phyloP scores from a whole-genome alignment of 2,888 invertebrate genomes.

The Norana najaformis region DNA sequence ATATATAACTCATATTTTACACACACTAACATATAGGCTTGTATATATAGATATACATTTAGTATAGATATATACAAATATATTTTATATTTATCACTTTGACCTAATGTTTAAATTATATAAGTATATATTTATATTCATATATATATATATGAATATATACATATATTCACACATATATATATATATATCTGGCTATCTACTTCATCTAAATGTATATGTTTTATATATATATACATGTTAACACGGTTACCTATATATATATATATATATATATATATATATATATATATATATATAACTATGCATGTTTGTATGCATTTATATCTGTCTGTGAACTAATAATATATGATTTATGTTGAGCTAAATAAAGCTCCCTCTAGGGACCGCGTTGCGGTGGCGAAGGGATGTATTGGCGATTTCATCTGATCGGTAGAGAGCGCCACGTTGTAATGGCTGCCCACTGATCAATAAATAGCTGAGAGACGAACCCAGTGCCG shows the following conservation, averaged over 20 bases:
- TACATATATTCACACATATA: neutral
- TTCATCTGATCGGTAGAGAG: neutral
- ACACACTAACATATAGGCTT: too few relatives aligned
- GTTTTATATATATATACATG: too few relatives aligned
- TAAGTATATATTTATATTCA: too few relatives aligned
- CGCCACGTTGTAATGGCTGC: neutral
- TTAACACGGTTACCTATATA: too few relatives aligned
- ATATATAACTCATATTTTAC: too few relatives aligned
- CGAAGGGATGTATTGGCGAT: neutral
- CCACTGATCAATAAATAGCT: constrained; percentile 1
- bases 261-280: neutral
- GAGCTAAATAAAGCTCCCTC: neutral
- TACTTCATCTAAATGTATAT: too few relatives aligned
- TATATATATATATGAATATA: too few relatives aligned
- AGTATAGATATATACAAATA: too few relatives aligned
- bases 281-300: too few relatives aligned
- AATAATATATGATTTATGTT: neutral
- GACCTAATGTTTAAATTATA: too few relatives aligned
- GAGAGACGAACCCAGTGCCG: neutral
- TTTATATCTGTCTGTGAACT: neutral
- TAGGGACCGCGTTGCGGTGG: neutral
- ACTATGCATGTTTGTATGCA: neutral
- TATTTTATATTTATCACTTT: too few relatives aligned
- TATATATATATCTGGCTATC: neutral
- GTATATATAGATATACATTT: too few relatives aligned